Evolutionary conservation across 2,888 invertebrate species (phyloP).

Genomic region (Altica lythri): DNA sequence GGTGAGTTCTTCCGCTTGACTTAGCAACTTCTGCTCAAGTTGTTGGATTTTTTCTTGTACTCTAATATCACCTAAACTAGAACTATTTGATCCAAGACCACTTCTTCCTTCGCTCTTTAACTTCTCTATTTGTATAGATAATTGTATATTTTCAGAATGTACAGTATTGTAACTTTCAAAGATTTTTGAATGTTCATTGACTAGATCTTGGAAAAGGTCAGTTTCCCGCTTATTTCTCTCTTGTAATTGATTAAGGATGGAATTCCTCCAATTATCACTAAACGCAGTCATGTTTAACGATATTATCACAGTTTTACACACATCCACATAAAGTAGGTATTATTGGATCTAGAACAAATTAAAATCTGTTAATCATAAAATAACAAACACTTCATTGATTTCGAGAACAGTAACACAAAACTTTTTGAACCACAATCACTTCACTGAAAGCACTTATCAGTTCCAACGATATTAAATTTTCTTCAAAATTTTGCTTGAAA

Average conservation of each 20-base stretch:
- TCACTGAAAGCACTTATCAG: constrained; percentile 18
- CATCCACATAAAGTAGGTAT: constrained; percentile 28
- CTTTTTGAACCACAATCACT: constrained; percentile 31
- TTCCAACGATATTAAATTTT: constrained; percentile 5
- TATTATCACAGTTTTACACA: constrained; percentile 25
- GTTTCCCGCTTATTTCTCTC: constrained; percentile 77
- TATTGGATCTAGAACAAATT: constrained; percentile 35
- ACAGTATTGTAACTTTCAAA: constrained; percentile 83
- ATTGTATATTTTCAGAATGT: constrained; percentile 81
- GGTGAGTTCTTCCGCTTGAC: constrained; percentile 91
- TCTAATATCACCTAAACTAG: constrained; percentile 51
- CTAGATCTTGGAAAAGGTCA: constrained; percentile 76
- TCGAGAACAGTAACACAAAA: constrained; percentile 26
- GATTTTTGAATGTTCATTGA: constrained; percentile 80
- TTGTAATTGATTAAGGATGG: constrained; percentile 71
- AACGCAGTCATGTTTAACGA: constrained; percentile 23
- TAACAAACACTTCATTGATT: constrained; percentile 4
- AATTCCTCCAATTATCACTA: constrained; percentile 66
- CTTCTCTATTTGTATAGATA: constrained; percentile 85
- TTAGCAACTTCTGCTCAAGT: constrained; percentile 83
- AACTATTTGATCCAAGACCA: constrained; percentile 43
- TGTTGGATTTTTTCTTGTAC: constrained; percentile 64
- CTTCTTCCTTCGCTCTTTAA: constrained; percentile 64
- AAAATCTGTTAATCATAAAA: constrained; percentile 14
- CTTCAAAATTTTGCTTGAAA: not conserved